Base-by-base conservation (phyloP, 2,888 invertebrate species). In the Calephelis perditalis region DNA sequence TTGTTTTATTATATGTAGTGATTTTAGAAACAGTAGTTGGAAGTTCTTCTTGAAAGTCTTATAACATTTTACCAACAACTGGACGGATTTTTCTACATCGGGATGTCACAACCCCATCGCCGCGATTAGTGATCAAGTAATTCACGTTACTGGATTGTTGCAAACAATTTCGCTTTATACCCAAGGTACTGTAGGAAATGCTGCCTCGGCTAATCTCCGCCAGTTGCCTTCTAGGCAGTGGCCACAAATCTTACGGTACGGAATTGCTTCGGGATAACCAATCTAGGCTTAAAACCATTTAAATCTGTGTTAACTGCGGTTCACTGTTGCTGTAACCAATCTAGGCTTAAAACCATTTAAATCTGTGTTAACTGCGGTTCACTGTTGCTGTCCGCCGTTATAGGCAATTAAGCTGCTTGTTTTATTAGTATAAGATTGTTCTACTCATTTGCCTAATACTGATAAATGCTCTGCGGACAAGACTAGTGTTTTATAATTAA, bases 221-320 rank as follows among this genome's bases (percentile, higher is more conserved):
- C 52, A 52, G 52, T 49, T 49, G 49, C 35, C 52, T 26, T 35
- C 52, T 35, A 52, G 35, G 49, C 49, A 26, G 49, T 49, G 49
- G 52, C 52, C 36, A 52, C 52, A 52, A 52, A 52, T 52, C 52
- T 52, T 52, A 35, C 52, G 52, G 36, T 35, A 52, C 52, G 52
- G 35, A 52, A 35, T 52, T 52, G 52, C 52, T 26, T 26, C 35
- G 52, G 26, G 52, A 52, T 52, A 52, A 11, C 52, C 52, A 52
- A 52, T 52, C 52, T 26, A 52, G 52, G 52, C 52, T 52, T 35
- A 52, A 52, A 52, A 52, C 52, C 52, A 52, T 52, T 52, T 52
- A 52, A 52, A 52, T 52, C 52, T 52, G 26, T 52, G 26, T 52
- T 52, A 52, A 52, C 52, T 52, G 52, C 26, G 26, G 26, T 52